phyloP scores from a whole-genome alignment of 2,113 vertebrate genomes.

The Aviceda subcristata region DNA sequence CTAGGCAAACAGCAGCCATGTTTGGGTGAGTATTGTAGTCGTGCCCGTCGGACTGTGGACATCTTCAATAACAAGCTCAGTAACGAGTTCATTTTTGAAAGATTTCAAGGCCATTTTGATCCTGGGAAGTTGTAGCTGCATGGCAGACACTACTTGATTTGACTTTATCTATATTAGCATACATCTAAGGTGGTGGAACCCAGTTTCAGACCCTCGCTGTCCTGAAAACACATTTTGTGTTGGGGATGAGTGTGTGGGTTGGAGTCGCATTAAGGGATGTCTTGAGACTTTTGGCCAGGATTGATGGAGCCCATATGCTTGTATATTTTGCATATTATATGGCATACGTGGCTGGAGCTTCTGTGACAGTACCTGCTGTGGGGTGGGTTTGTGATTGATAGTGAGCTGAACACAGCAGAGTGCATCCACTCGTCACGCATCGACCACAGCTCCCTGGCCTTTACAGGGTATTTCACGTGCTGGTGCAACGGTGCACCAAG shows the following conservation, averaged over 20 bases:
- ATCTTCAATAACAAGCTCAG: neutral
- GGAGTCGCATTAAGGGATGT: neutral
- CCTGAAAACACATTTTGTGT: neutral
- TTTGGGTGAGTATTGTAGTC: conserved; percentile 85
- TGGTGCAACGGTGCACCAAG: neutral
- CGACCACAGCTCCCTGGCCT: neutral
- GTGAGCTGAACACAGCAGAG: neutral
- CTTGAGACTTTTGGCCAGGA: neutral
- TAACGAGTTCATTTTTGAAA: neutral
- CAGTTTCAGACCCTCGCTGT: neutral
- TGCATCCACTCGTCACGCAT: neutral
- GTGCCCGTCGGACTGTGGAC: too few relatives aligned
- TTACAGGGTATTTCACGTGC: neutral
- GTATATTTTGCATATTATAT: neutral
- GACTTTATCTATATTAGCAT: neutral
- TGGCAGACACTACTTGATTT: neutral
- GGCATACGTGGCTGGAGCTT: neutral
- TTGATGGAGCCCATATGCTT: neutral
- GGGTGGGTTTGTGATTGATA: neutral
- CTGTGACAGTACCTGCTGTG: neutral
- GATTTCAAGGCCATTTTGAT: neutral
- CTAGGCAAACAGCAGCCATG: conserved; percentile 92
- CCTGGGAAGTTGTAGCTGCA: neutral
- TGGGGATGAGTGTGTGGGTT: neutral
- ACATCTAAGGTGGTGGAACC: neutral